phyloP scores from a whole-genome alignment of 1,140 invertebrate species.

The Leptopilina boulardi region DNA sequence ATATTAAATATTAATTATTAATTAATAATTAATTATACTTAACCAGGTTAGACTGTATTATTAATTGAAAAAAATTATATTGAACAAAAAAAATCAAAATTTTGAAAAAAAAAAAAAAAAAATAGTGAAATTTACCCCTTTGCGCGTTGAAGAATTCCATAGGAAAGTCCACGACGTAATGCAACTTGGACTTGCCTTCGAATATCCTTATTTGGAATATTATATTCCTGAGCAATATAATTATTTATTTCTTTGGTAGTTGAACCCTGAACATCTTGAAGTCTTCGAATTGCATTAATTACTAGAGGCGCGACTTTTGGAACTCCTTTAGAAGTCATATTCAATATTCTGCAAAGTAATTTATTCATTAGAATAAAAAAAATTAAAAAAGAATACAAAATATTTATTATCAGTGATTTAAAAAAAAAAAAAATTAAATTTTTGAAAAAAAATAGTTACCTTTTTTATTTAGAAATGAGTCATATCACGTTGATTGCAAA shows the following conservation, averaged over 20 bases:
- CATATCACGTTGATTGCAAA: neutral
- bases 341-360: neutral
- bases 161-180: conserved; percentile 64
- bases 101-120: neutral
- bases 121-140: conserved; percentile 54
- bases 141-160: conserved; percentile 63
- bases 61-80: neutral
- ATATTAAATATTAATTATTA: no score
- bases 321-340: conserved; percentile 47
- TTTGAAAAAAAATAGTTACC: neutral
- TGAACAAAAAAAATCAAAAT: neutral
- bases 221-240: conserved; percentile 67
- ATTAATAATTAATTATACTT: no score
- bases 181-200: conserved; percentile 64
- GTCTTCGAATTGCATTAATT: conserved; percentile 65
- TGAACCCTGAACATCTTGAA: conserved; percentile 69
- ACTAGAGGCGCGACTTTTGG: conserved; percentile 67
- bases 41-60: no score
- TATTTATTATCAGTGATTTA: neutral
- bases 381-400: neutral
- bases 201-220: conserved; percentile 56
- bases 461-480: neutral
- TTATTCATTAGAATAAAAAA: neutral
- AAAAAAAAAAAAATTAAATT: conserved; percentile 7
- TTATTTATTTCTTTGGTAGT: conserved; percentile 68